phyloP scores from a whole-genome alignment of 2,797 vertebrate species.

The Champsocephalus esox region DNA sequence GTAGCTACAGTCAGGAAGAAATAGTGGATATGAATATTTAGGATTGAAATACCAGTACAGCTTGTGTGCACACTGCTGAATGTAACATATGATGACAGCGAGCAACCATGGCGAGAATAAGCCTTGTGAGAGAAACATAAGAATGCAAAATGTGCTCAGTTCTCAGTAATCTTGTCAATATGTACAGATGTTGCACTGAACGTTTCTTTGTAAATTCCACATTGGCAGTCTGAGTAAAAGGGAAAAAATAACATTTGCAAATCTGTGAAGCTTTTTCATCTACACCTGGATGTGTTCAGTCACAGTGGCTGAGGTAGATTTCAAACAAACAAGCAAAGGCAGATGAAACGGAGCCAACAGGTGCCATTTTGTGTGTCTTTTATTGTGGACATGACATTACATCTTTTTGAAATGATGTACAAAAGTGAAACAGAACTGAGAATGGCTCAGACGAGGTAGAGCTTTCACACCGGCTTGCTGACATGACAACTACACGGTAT shows the following conservation, averaged over 20 bases:
- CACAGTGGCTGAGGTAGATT: slow-evolving; percentile 32
- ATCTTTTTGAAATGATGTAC: slow-evolving; percentile 90
- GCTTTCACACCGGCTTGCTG: slow-evolving; percentile 90
- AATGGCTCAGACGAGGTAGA: slow-evolving; percentile 95
- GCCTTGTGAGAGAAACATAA: neutral
- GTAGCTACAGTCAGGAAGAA: neutral
- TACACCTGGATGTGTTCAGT: slow-evolving; percentile 54
- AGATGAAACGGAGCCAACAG: slow-evolving; percentile 57
- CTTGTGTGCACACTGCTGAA: slow-evolving; percentile 8
- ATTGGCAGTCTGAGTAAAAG: slow-evolving; percentile 9
- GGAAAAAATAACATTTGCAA: slow-evolving; percentile 25
- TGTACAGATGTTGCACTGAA: slow-evolving; percentile 3
- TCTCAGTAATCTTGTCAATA: slow-evolving; percentile 29
- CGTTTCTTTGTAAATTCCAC: slow-evolving; percentile 38
- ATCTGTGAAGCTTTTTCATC: slow-evolving; percentile 56
- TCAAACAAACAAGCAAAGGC: slow-evolving; percentile 44
- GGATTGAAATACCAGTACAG: slow-evolving; percentile 13
- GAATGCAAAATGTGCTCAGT: slow-evolving; percentile 16
- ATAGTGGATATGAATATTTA: slow-evolving; percentile 4
- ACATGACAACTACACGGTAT: slow-evolving; percentile 88
- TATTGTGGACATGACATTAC: slow-evolving; percentile 94
- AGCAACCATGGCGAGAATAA: slow-evolving; percentile 16
- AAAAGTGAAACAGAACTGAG: slow-evolving; percentile 90
- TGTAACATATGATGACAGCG: slow-evolving; percentile 14
- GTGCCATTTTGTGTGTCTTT: slow-evolving; percentile 84